Evolutionary conservation across 1,140 invertebrate genomes (phyloP).

Genomic region (Zaprionus gabonicus): DNA sequence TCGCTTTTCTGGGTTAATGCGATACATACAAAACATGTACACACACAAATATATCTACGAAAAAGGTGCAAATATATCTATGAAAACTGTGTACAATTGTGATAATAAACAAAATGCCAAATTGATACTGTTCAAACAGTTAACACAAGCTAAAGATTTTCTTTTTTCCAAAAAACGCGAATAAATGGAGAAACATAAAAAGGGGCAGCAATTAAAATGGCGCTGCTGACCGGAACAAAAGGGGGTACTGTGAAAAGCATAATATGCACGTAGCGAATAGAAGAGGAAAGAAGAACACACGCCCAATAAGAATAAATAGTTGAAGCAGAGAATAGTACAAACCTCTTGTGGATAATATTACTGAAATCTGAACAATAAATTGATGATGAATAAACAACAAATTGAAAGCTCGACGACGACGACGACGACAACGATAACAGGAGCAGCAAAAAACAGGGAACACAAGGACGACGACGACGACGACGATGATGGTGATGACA

Average conservation of each 20-base stretch:
- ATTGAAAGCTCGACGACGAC: constrained; percentile 45
- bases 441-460: constrained; percentile 5
- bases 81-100: background rate
- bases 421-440: constrained; percentile 31
- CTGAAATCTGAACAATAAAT: constrained; percentile 22
- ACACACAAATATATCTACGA: background rate
- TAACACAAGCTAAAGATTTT: background rate
- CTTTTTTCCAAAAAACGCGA: background rate
- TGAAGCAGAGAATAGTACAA: constrained; percentile 26
- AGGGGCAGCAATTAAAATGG: constrained; percentile 44
- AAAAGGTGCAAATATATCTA: constrained; percentile 1
- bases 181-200: constrained; percentile 18
- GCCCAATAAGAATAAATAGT: constrained; percentile 43
- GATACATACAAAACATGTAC: constrained; percentile 36
- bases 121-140: background rate
- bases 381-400: constrained; percentile 54
- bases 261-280: background rate
- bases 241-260: constrained; percentile 12
- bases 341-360: constrained; percentile 27
- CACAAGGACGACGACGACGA: constrained; percentile 44
- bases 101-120: background rate
- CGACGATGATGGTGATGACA: constrained; percentile 24
- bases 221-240: constrained; percentile 34
- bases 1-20: constrained; percentile 34
- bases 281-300: background rate